Base-by-base conservation (phyloP, 2,888 invertebrate species). In the Hedya salicella region DNA sequence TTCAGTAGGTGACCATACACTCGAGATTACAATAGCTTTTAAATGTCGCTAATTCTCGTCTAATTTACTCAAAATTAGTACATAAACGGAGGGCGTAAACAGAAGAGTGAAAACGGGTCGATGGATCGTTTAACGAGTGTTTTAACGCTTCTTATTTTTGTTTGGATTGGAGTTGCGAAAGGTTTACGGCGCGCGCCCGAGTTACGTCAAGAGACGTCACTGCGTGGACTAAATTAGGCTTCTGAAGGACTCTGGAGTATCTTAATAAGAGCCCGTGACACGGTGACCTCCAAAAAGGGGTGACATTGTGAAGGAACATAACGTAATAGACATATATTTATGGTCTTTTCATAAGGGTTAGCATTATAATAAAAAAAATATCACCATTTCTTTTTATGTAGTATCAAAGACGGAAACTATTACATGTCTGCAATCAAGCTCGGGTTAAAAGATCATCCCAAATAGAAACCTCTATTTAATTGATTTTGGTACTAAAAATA, bases 111-210 rank as follows among this genome's bases (percentile, higher is more conserved):
- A 76, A 79, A 71, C 78, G 71, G 83, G 83, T 81, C 81, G 80
- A 75, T 77, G 73, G 78, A 78, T 73, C 73, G 74, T 77, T 84
- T 82, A 81, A 85, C 74, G 82, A 77, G 69, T 75, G 78, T 80
- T 80, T 84, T 81, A 82, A 82, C 75, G 72, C 74, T 78, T 70
- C 69, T 72, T 70, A 74, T 71, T 71, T 71, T 69, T 70, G 72
- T 80, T 73, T 73, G 70, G 69, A 72, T 71, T 70, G 71, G 71
- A 73, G 73, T 80, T 79, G 79, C 79, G 78, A 68, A 75, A 75
- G 75, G 71, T 82, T 80, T 76, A 81, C 73, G 68, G 71, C 39
- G 67, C 25, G 64, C 75, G 80, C 80, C 80, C 80, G 79, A 77
- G 75, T 84, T 83, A 80, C 82, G 78, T 76, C 73, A 70, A 73